These are phyloP conservation scores for Tetanocera ferruginea DNA, from an alignment of 2,888 invertebrate species.

Conservation along the genomic window DNA sequence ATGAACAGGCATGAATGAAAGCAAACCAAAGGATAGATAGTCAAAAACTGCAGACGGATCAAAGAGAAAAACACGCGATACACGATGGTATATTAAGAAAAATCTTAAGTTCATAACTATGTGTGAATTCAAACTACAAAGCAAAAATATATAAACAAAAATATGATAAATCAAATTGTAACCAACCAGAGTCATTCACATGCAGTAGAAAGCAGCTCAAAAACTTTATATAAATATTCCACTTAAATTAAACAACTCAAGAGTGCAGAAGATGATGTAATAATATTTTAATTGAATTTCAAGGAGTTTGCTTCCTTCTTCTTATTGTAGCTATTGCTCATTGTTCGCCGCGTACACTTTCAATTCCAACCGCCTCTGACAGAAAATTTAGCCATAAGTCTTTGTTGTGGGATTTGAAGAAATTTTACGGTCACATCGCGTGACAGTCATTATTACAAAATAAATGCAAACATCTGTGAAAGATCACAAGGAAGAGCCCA, in stretches of 20 bases:
- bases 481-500: conserved; percentile 57
- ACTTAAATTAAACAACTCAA: too few relatives aligned
- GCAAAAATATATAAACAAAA: too few relatives aligned
- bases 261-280: too few relatives aligned
- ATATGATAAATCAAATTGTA: too few relatives aligned
- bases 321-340: too few relatives aligned
- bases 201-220: too few relatives aligned
- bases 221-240: too few relatives aligned
- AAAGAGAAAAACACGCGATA: not conserved
- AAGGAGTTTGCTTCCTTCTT: too few relatives aligned
- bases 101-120: not conserved
- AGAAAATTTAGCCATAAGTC: not conserved
- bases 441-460: conserved; percentile 68
- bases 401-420: conserved; percentile 22
- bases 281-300: too few relatives aligned
- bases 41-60: not conserved
- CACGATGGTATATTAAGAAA: not conserved
- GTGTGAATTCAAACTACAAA: not conserved
- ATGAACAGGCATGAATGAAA: not conserved
- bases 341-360: too few relatives aligned
- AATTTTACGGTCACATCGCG: conserved; percentile 66
- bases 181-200: too few relatives aligned
- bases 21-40: not conserved
- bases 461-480: conserved; percentile 67
- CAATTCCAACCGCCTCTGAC: too few relatives aligned